Conservation (phyloP, 2,113 vertebrate species). For the Uropsilus gracilis region DNA sequence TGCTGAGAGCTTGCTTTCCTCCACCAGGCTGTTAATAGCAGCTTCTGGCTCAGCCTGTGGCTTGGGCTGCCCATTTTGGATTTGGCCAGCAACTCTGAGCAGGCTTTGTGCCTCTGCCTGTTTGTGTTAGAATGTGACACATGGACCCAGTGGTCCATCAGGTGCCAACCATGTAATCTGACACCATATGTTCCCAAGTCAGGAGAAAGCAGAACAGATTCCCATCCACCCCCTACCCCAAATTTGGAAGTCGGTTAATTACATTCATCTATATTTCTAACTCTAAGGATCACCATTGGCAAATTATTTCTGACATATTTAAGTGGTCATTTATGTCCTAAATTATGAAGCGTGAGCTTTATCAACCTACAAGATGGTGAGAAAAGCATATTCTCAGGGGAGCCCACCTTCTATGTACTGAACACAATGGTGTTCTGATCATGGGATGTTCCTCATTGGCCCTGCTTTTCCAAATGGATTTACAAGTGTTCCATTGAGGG, state of each 20-base stretch:
- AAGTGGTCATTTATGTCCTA: constrained; percentile 86
- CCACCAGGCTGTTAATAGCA: constrained; percentile 48
- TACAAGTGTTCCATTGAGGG: constrained; percentile 34
- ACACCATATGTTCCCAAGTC: constrained; percentile 62
- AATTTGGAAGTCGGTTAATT: constrained; percentile 85
- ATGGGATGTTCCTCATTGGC: not conserved
- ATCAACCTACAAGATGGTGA: constrained; percentile 63
- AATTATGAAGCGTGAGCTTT: constrained; percentile 83
- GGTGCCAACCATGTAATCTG: constrained; percentile 81
- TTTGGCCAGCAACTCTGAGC: constrained; percentile 77
- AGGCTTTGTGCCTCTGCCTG: constrained; percentile 78
- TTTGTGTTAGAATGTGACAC: constrained; percentile 82
- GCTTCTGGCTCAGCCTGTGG: constrained; percentile 53
- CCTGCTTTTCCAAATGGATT: constrained; percentile 46
- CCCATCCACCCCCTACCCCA: not conserved
- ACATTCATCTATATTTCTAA: constrained; percentile 85
- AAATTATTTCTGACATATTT: constrained; percentile 86
- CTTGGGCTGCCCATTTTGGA: constrained; percentile 79
- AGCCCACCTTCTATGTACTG: constrained; percentile 72
- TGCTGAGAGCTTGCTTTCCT: constrained; percentile 48
- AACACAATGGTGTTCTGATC: not conserved
- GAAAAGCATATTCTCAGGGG: constrained; percentile 73
- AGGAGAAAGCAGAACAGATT: constrained; percentile 56
- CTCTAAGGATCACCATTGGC: constrained; percentile 79
- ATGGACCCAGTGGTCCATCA: constrained; percentile 80